Evolutionary conservation across 2,113 vertebrate genomes (phyloP).

Genomic region (Passer montanus): DNA sequence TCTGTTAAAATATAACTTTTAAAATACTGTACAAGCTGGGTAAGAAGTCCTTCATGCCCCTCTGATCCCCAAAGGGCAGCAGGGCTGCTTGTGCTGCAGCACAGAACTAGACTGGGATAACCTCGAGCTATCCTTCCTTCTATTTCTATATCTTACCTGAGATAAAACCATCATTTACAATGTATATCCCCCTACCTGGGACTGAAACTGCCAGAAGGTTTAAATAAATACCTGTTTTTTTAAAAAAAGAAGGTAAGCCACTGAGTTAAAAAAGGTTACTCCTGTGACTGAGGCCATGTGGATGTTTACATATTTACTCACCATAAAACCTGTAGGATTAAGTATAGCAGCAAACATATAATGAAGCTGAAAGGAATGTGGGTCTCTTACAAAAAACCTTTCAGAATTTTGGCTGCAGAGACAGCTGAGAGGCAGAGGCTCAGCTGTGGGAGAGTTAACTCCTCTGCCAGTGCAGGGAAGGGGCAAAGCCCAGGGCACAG

Average conservation of each 20-base stretch:
- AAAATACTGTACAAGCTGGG: not conserved
- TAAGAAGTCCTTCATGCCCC: not conserved
- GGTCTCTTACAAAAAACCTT: not conserved
- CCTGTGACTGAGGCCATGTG: not conserved
- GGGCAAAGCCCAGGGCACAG: not conserved
- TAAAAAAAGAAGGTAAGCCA: not conserved
- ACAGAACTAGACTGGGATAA: not conserved
- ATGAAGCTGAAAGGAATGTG: not conserved
- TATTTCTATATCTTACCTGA: not conserved
- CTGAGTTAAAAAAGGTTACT: not conserved
- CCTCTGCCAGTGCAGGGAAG: accelerated
- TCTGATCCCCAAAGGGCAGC: not conserved
- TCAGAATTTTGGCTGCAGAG: not conserved
- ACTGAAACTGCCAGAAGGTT: not conserved
- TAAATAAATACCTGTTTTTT: not conserved
- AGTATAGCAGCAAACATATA: not conserved
- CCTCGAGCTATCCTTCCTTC: not conserved
- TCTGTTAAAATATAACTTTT: not conserved
- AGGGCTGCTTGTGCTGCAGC: not conserved
- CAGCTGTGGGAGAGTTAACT: not conserved
- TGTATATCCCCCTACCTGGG: not conserved
- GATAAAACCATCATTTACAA: not conserved
- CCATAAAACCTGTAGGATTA: not conserved
- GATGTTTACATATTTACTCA: not conserved
- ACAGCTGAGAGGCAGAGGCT: not conserved